Evolutionary conservation across 1,140 invertebrate genomes (phyloP).

Genomic region (Rhopalosiphum maidis): DNA sequence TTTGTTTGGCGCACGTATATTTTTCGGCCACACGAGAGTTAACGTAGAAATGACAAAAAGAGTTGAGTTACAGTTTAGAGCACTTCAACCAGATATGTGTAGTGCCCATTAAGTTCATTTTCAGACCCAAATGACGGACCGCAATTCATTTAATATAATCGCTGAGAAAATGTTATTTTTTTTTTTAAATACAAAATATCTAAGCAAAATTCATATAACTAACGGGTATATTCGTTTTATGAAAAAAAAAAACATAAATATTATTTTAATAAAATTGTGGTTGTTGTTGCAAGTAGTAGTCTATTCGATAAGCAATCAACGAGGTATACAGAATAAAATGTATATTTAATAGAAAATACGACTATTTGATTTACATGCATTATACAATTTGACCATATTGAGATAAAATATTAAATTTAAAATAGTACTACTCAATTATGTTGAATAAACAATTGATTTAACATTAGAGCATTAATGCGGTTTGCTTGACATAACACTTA

Average conservation of each 20-base stretch:
- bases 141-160: constrained; percentile 27
- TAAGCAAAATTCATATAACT: neutral
- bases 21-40: constrained; percentile 10
- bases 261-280: neutral
- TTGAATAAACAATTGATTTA: too few relatives aligned
- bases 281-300: neutral
- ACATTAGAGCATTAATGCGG: too few relatives aligned
- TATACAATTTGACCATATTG: too few relatives aligned
- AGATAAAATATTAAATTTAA: too few relatives aligned
- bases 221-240: neutral
- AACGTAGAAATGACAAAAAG: constrained; percentile 26
- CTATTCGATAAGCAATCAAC: neutral
- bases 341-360: neutral
- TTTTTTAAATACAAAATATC: neutral
- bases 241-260: neutral
- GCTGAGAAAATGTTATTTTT: neutral
- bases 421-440: too few relatives aligned
- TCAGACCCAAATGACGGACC: constrained; percentile 18
- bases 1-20: constrained; percentile 47
- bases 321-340: neutral
- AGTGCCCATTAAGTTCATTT: constrained; percentile 48
- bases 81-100: neutral
- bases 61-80: constrained; percentile 47
- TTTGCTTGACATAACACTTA: too few relatives aligned
- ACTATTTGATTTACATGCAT: neutral